Conservation (phyloP, 2,113 vertebrate species). For the Orthonyx spaldingii region DNA sequence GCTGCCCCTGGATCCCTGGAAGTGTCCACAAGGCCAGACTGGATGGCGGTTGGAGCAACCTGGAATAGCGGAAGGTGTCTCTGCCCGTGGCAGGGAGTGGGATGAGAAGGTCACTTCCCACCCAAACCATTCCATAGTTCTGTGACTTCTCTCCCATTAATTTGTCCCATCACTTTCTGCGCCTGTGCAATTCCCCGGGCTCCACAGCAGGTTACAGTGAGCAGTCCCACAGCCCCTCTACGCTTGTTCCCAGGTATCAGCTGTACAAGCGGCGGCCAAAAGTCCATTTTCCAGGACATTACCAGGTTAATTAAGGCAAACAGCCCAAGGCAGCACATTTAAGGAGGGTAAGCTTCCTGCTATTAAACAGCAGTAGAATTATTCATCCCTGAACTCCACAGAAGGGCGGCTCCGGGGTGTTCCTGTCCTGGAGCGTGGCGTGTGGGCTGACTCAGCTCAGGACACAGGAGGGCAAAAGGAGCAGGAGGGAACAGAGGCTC, state of each 20-base stretch:
- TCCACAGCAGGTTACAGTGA: accelerated
- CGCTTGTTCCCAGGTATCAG: background rate
- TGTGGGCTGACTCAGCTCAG: background rate
- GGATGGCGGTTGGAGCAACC: accelerated
- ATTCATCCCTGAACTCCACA: background rate
- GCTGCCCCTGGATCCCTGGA: background rate
- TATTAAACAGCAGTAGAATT: background rate
- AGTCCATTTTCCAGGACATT: background rate
- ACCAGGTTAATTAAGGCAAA: background rate
- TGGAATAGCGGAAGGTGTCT: accelerated
- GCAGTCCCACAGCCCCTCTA: background rate
- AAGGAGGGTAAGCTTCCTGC: background rate
- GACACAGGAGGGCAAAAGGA: background rate
- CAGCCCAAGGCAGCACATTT: background rate
- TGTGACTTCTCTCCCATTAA: background rate
- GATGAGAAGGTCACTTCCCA: background rate
- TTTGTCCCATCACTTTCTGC: background rate
- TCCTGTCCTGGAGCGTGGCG: accelerated
- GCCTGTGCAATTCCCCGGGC: accelerated
- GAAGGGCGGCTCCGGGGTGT: background rate
- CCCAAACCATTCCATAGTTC: background rate
- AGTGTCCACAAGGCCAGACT: background rate
- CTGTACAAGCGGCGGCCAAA: background rate
- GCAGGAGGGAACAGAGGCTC: accelerated
- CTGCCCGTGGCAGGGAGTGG: background rate